Evolutionary conservation across 2,888 invertebrate genomes (phyloP).

Genomic region (Acrobasis suavella): DNA sequence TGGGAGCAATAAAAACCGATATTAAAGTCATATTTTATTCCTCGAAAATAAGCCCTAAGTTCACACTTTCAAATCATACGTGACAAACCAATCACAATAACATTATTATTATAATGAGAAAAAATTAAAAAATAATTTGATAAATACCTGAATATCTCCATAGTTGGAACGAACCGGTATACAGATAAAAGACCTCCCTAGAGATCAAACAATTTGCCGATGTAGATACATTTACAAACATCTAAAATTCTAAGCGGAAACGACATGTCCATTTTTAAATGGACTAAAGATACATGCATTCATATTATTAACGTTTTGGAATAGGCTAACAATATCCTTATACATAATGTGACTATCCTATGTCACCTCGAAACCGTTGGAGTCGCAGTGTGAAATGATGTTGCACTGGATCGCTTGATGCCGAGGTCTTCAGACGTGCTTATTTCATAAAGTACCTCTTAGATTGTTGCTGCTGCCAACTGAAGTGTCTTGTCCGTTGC

Average conservation of each 20-base stretch:
- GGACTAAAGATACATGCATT: conserved; percentile 61
- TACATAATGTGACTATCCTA: conserved; percentile 65
- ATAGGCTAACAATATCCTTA: conserved; percentile 49
- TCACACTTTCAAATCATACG: conserved; percentile 62
- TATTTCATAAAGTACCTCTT: conserved; percentile 78
- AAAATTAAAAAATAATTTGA: conserved; percentile 59
- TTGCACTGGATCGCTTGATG: conserved; percentile 38
- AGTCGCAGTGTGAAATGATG: conserved; percentile 23
- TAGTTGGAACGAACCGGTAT: conserved; percentile 72
- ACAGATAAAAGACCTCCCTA: conserved; percentile 63
- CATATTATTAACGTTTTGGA: conserved; percentile 41
- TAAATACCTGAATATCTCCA: conserved; percentile 81
- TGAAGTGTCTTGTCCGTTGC: conserved; percentile 54
- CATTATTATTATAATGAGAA: conserved; percentile 54
- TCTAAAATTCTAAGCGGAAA: conserved; percentile 56
- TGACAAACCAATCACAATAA: conserved; percentile 56
- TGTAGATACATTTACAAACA: conserved; percentile 66
- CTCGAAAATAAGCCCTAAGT: conserved; percentile 53
- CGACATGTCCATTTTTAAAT: conserved; percentile 54
- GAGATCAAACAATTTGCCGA: conserved; percentile 58
- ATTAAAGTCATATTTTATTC: conserved; percentile 44
- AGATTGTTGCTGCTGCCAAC: conserved; percentile 41
- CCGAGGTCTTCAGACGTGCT: conserved; percentile 49
- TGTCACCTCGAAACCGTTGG: conserved; percentile 75
- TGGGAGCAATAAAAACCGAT: neutral